Percentiles rank a stretch among this genome's conserved stretches.
Conservation (phyloP, 2,113 vertebrate species). For the Pachyramphus minor region DNA sequence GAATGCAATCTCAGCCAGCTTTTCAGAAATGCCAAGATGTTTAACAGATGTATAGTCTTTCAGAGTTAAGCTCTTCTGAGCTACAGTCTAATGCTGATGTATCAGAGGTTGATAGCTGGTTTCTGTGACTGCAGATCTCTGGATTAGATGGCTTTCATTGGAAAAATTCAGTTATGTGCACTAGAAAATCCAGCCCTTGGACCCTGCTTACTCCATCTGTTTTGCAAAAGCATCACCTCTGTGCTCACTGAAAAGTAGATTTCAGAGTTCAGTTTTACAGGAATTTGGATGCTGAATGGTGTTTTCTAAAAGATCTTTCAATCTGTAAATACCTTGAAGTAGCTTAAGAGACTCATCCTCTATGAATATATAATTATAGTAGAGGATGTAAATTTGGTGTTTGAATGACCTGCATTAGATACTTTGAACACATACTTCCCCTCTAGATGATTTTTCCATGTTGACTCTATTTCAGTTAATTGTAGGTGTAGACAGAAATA, state of each 20-base stretch:
- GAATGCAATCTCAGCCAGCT: neutral
- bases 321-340: neutral
- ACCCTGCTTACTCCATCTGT: neutral
- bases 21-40: conserved; percentile 14
- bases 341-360: neutral
- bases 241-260: neutral
- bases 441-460: conserved; percentile 5
- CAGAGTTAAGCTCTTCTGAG: conserved; percentile 15
- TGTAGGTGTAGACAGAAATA: conserved; percentile 19
- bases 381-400: neutral
- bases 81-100: neutral
- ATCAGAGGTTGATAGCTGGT: neutral
- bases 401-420: neutral
- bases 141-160: neutral
- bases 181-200: neutral
- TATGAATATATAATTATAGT: neutral
- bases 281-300: neutral
- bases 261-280: neutral
- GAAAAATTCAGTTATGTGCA: neutral
- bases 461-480: conserved; percentile 29
- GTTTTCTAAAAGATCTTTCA: neutral
- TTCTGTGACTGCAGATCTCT: neutral
- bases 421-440: neutral
- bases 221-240: neutral
- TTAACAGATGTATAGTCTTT: conserved; percentile 6